Evolutionary conservation across 1,140 invertebrate species (phyloP), one percentile per base, ranked within the genome.

Genomic region (Rhynchophorus ferrugineus): DNA sequence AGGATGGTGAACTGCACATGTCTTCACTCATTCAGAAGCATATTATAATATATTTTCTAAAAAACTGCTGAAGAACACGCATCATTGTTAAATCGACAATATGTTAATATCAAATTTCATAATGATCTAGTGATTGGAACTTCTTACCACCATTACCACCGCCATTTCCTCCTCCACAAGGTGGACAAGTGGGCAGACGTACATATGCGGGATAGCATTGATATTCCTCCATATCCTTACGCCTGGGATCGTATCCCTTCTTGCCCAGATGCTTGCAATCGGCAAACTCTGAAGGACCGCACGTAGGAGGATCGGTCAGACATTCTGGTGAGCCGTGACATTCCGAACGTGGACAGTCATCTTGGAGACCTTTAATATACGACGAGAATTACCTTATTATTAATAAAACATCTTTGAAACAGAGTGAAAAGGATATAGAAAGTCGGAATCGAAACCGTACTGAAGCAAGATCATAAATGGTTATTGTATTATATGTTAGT

Each of bases 321-420:
- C 84, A 87, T 17, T 78, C 74, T 0, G 83, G 81, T 38, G 78
- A 69, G 18, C 83, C 83, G 52, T 78, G 78, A 59, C 84, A 87
- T 47, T 81, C 76, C 29, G 73, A 77, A 17, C 84, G 72, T 16
- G 78, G 76, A 57, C 84, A 88, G 47, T 83, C 78, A 61, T 87
- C 83, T 66, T 87, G 84, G 3, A 87, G 67, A 36, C 53, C 53
- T 55, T 29, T 16, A 43, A 11, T 38, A 13, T 19, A 38, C 3
- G n/a, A n/a, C n/a, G n/a, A n/a, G n/a, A 34, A 34, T 8, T 34
- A n/a, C 8, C n/a, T 34, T 34, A 38, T 6, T 38, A 14, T 38
- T 38, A 38, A 29, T 11, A 29, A 29, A 29, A 11, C 11, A 6
- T 11, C 24, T 6, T 29, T 29, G 24, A 29, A 5, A 5, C 24